Percentiles rank a stretch among this genome's conserved stretches.
Evolutionary conservation across 2,113 vertebrate species (phyloP).

Genomic region (Phalacrocorax brasilianus): DNA sequence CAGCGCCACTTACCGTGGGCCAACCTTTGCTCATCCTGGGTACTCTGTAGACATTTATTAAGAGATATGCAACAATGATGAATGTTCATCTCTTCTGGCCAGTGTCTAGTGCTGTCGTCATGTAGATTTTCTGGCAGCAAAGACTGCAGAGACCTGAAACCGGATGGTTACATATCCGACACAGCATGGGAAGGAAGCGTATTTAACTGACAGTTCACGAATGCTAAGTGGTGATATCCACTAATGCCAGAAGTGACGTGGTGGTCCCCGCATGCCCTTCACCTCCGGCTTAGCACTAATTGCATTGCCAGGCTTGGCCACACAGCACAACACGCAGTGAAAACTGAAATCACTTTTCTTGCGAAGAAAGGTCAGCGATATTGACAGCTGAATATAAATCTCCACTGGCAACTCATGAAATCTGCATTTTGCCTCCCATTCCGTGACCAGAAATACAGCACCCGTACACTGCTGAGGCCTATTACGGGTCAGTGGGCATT

Average conservation of each 20-base stretch:
- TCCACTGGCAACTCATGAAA: neutral
- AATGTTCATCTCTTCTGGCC: neutral
- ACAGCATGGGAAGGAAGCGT: neutral
- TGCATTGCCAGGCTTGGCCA: neutral
- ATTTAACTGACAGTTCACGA: neutral
- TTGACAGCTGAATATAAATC: neutral
- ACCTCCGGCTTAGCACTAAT: neutral
- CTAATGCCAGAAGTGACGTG: fast-evolving
- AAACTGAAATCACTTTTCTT: neutral
- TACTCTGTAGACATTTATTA: neutral
- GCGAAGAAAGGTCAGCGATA: neutral
- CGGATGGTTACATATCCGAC: fast-evolving
- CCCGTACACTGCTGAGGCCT: fast-evolving
- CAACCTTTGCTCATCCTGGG: neutral
- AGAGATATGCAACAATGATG: neutral
- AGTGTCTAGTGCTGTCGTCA: fast-evolving
- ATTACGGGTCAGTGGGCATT: neutral
- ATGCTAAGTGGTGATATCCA: neutral
- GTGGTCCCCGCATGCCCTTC: neutral
- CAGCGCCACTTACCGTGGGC: neutral
- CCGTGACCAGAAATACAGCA: neutral
- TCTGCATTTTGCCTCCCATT: neutral
- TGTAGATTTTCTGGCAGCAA: neutral
- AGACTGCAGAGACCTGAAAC: neutral
- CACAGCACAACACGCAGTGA: fast-evolving